Conservation (phyloP, 2,113 vertebrate genomes). For the Mastomys coucha region DNA sequence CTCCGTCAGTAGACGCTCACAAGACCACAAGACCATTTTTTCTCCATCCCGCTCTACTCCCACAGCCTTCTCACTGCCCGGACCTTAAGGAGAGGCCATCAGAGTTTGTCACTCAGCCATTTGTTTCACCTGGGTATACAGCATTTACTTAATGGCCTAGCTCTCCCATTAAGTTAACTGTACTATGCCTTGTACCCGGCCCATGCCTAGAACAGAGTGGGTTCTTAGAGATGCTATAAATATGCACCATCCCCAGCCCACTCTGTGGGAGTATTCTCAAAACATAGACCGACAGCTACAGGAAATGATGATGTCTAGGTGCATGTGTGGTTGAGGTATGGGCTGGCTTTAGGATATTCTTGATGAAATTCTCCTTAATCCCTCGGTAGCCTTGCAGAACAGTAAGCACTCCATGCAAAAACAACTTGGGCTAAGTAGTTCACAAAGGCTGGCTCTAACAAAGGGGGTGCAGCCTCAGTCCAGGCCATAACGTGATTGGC, state of each 20-base stretch:
- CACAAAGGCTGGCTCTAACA: not conserved
- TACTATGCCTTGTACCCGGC: not conserved
- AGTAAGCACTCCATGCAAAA: not conserved
- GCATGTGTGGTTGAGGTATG: too few species aligned
- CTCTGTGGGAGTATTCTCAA: not conserved
- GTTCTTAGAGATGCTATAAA: not conserved
- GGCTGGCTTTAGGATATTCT: not conserved
- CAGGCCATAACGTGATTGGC: not conserved
- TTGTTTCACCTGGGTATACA: not conserved
- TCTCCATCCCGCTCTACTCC: not conserved
- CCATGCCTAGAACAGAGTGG: not conserved
- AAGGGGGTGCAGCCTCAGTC: not conserved
- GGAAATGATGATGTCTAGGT: not conserved
- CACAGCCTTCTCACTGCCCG: not conserved
- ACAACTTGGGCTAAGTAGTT: not conserved
- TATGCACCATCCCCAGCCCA: fast-evolving
- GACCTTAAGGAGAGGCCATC: conserved; percentile 12
- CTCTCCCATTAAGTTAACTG: not conserved
- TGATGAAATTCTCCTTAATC: not conserved
- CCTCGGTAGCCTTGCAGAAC: not conserved
- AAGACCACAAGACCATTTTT: not conserved
- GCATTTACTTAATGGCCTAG: not conserved
- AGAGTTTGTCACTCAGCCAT: not conserved
- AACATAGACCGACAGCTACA: too few species aligned
- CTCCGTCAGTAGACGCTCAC: not conserved